phyloP scores from a whole-genome alignment of 2,797 vertebrate genomes.

The Zalophus californianus region DNA sequence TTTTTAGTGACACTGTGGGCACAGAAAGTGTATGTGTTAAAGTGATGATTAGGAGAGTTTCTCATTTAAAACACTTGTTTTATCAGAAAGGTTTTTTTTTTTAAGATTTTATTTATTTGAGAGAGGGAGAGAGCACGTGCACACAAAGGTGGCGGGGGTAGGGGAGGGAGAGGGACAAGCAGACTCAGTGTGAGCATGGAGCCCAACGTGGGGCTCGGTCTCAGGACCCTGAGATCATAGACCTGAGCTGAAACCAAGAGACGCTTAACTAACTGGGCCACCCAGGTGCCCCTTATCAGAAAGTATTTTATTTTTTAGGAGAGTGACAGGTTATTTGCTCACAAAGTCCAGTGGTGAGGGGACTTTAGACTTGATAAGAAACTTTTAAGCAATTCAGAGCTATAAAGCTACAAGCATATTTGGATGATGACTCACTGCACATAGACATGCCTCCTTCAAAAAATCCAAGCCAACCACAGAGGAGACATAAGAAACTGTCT shows the following conservation, averaged over 20 bases:
- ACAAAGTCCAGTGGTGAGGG: slow-evolving; percentile 9
- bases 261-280: background rate
- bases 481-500: background rate
- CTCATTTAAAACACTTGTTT: slow-evolving; percentile 35
- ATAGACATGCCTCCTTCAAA: background rate
- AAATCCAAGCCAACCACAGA: background rate
- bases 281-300: background rate
- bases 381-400: slow-evolving; percentile 23
- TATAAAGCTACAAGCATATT: slow-evolving; percentile 25
- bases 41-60: background rate
- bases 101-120: background rate
- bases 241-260: background rate
- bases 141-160: no score
- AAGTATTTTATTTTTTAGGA: background rate
- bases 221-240: background rate
- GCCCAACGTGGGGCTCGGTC: background rate
- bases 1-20: background rate
- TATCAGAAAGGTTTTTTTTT: background rate
- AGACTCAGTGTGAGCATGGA: background rate
- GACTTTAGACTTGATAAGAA: slow-evolving; percentile 48
- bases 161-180: background rate
- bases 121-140: accelerated
- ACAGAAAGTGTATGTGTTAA: background rate
- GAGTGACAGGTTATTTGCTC: slow-evolving; percentile 39
- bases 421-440: background rate